A percentile compares a stretch with the other conserved stretches of the same genome.
phyloP scores from a whole-genome alignment of 2,113 vertebrate genomes.

The Callipepla californica region DNA sequence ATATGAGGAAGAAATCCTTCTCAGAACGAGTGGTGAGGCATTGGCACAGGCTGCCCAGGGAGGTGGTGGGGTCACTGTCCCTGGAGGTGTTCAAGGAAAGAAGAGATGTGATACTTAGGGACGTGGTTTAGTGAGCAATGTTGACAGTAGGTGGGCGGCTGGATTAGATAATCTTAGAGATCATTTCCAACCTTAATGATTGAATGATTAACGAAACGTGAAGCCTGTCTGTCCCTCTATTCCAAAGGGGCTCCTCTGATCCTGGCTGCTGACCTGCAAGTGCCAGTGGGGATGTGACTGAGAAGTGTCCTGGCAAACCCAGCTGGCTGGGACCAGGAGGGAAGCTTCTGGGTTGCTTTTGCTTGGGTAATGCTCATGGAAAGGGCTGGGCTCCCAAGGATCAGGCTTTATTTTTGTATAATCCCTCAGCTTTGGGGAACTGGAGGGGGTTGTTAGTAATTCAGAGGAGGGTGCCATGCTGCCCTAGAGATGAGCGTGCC shows the following conservation, averaged over 20 bases:
- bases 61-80: no score
- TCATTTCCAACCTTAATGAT: no score
- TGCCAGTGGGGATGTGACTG: accelerated
- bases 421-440: constrained; percentile 60
- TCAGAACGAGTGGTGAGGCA: no score
- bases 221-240: not conserved
- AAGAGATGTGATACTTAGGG: no score
- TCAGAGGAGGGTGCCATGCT: constrained; percentile 35
- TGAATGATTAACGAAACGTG: not conserved
- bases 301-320: not conserved
- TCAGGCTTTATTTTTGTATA: constrained; percentile 64
- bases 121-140: no score
- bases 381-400: constrained; percentile 26
- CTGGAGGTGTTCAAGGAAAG: no score
- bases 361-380: not conserved
- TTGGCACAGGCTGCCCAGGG: no score
- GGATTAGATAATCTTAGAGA: no score
- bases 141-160: no score
- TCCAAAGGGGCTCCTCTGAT: not conserved
- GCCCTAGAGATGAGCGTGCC: not conserved
- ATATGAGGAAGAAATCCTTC: no score
- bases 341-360: not conserved
- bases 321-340: not conserved
- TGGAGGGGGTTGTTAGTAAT: constrained; percentile 65
- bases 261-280: not conserved